Conservation (phyloP, 2,888 invertebrate genomes). For the Anthophora plumipes region DNA sequence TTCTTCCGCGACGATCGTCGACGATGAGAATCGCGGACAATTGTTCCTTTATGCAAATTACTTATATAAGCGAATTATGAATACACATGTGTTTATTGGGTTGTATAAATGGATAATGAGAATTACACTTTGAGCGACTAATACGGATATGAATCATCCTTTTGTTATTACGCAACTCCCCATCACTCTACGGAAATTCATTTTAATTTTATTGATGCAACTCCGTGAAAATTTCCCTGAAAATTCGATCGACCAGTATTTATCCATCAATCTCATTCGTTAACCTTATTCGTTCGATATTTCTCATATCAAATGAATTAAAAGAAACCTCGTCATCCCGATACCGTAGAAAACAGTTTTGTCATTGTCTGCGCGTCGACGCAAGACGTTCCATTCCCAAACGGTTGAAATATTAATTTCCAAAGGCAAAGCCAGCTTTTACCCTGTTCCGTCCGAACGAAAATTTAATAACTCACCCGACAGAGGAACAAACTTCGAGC, state of each 20-base stretch:
- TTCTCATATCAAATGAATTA: background rate
- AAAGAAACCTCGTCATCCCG: background rate
- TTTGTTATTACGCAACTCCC: background rate
- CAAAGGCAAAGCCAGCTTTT: background rate
- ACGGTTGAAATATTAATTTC: constrained; percentile 35
- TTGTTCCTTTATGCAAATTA: background rate
- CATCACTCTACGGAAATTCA: too few relatives aligned
- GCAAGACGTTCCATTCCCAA: background rate
- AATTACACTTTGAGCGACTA: too few relatives aligned
- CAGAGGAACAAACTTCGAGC: constrained; percentile 4
- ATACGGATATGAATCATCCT: too few relatives aligned
- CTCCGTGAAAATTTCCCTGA: background rate
- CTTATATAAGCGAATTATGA: background rate
- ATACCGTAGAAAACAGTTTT: background rate
- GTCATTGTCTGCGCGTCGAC: background rate
- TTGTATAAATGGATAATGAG: background rate
- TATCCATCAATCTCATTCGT: background rate
- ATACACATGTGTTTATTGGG: background rate
- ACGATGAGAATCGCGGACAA: background rate
- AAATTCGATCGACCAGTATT: too few relatives aligned
- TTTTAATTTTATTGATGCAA: too few relatives aligned
- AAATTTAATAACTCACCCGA: constrained; percentile 50
- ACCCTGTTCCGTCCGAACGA: background rate
- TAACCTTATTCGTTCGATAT: background rate
- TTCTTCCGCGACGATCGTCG: background rate